A percentile compares a stretch with the other conserved stretches of the same genome.
These are phyloP conservation scores for Furcula furcula DNA, from an alignment of 2,888 invertebrate species.

Conservation along the genomic window DNA sequence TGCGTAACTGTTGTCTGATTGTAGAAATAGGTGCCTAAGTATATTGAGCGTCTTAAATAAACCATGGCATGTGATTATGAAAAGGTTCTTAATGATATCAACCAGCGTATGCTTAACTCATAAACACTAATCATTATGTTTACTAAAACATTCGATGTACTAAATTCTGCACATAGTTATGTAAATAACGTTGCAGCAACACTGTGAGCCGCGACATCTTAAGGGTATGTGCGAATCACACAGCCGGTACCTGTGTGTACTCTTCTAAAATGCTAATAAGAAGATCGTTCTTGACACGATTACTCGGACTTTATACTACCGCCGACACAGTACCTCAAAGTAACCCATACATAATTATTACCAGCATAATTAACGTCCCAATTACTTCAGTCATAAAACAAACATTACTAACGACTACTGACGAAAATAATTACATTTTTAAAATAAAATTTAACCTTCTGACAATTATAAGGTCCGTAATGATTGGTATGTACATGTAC, in stretches of 20 bases:
- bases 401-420: not conserved
- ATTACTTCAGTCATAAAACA: not conserved
- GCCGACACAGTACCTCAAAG: constrained; percentile 13
- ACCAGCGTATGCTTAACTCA: too few relatives aligned
- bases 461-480: not conserved
- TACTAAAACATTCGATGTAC: too few relatives aligned
- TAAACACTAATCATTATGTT: too few relatives aligned
- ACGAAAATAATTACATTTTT: not conserved
- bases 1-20: too few relatives aligned
- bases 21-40: too few relatives aligned
- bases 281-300: constrained; percentile 47
- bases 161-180: constrained; percentile 2
- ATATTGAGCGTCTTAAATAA: too few relatives aligned
- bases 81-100: too few relatives aligned
- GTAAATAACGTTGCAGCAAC: constrained; percentile 4
- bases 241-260: constrained; percentile 8
- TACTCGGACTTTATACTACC: constrained; percentile 8
- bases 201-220: constrained; percentile 9
- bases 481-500: too few relatives aligned
- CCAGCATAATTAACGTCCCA: not conserved
- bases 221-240: constrained; percentile 20
- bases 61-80: too few relatives aligned
- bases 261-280: constrained; percentile 47
- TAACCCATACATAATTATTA: constrained; percentile 3
- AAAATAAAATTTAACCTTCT: not conserved